These are phyloP conservation scores for Tricholauxania praeusta DNA, from an alignment of 2,888 invertebrate genomes.

Conservation along the genomic window DNA sequence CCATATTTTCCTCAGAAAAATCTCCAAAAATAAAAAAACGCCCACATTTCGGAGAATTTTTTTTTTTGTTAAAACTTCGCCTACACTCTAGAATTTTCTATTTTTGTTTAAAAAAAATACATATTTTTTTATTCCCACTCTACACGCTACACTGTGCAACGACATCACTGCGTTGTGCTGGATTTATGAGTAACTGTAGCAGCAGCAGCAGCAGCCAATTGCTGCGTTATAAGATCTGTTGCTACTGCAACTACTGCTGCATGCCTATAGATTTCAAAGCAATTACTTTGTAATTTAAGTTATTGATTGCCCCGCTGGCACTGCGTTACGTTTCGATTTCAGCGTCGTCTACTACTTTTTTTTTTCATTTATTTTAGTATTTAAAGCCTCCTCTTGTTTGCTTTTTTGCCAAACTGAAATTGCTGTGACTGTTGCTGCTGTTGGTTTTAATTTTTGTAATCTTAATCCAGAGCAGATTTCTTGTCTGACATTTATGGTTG, in stretches of 20 bases:
- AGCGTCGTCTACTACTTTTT: constrained; percentile 28
- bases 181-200: constrained; percentile 41
- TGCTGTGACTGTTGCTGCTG: neutral
- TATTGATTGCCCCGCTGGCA: constrained; percentile 63
- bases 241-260: constrained; percentile 32
- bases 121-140: no score
- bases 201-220: constrained; percentile 9
- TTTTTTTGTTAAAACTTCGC: no score
- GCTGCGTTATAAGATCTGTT: constrained; percentile 14
- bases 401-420: neutral
- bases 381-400: neutral
- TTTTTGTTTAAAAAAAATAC: no score
- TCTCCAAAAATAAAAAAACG: no score
- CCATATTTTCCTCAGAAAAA: no score
- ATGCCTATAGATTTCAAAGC: constrained; percentile 61
- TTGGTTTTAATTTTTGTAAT: constrained; percentile 27
- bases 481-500: constrained; percentile 59
- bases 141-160: neutral
- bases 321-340: constrained; percentile 47
- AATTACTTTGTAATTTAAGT: constrained; percentile 67
- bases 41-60: no score
- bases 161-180: constrained; percentile 19
- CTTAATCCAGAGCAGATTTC: constrained; percentile 50
- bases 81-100: no score
- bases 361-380: constrained; percentile 19